These are phyloP conservation scores for Nomada ferruginata DNA, from an alignment of 2,888 invertebrate species.

Conservation along the genomic window DNA sequence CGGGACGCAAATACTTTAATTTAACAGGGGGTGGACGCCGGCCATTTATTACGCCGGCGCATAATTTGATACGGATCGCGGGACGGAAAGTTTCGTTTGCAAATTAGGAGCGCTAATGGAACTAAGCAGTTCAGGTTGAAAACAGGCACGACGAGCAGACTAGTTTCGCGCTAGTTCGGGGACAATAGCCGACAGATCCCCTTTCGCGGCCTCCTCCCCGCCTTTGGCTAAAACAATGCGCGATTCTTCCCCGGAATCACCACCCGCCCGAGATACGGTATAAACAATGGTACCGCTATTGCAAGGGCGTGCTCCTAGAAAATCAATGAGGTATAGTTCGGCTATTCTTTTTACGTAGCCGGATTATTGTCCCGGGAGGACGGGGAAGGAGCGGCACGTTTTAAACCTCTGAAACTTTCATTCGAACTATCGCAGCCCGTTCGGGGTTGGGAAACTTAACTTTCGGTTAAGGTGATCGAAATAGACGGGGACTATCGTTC, in stretches of 20 bases:
- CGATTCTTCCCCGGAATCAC: constrained; percentile 69
- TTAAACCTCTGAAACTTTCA: constrained; percentile 23
- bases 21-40: not conserved
- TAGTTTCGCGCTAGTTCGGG: constrained; percentile 65
- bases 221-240: constrained; percentile 68
- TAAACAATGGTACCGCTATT: constrained; percentile 63
- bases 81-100: constrained; percentile 33
- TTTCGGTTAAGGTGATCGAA: constrained; percentile 4
- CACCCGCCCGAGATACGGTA: constrained; percentile 67
- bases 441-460: constrained; percentile 1
- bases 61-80: constrained; percentile 41
- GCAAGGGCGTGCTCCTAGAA: constrained; percentile 55
- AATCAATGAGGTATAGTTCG: constrained; percentile 64
- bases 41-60: constrained; percentile 22
- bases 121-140: constrained; percentile 69
- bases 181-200: constrained; percentile 74
- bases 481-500: not conserved
- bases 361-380: constrained; percentile 52
- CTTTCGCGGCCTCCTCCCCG: constrained; percentile 60
- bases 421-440: not conserved
- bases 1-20: constrained; percentile 19
- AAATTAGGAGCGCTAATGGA: constrained; percentile 67
- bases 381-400: not conserved
- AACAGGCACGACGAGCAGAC: constrained; percentile 63
- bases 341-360: constrained; percentile 60